Evolutionary conservation across 1,140 invertebrate species (phyloP).

Genomic region (Scaptomyza graminum): DNA sequence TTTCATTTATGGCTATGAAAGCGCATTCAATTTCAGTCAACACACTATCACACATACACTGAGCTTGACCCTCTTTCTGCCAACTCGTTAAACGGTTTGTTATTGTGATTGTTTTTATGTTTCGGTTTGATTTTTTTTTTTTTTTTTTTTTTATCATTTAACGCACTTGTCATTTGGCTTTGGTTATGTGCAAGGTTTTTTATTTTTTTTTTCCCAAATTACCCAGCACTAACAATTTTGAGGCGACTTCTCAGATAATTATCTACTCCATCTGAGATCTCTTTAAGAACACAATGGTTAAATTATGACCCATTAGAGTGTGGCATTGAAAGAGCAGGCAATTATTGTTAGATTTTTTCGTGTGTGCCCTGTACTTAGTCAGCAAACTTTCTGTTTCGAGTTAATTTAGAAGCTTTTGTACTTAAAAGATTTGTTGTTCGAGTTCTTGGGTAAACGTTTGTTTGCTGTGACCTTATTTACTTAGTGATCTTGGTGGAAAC

Average conservation of each 20-base stretch:
- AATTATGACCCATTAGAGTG: conserved; percentile 74
- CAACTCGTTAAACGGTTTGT: conserved; percentile 37
- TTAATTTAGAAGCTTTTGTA: not conserved
- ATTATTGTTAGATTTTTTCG: conserved; percentile 6
- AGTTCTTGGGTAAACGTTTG: too few relatives aligned
- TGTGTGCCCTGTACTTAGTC: not conserved
- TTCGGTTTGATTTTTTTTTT: conserved; percentile 6
- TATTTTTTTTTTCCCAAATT: conserved; percentile 27
- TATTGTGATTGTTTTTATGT: conserved; percentile 25
- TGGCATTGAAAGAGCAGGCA: conserved; percentile 51
- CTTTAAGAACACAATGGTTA: conserved; percentile 64
- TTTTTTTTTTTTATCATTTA: conserved; percentile 31
- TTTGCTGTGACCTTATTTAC: conserved; percentile 7
- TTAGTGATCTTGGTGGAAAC: not conserved
- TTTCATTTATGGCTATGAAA: conserved; percentile 53
- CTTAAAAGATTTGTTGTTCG: not conserved
- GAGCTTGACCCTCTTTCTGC: conserved; percentile 55
- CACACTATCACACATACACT: conserved; percentile 11
- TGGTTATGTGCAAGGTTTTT: conserved; percentile 50
- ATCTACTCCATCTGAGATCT: conserved; percentile 40
- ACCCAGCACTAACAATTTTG: conserved; percentile 9
- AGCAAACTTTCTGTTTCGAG: conserved; percentile 7
- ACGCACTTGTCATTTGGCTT: too few relatives aligned
- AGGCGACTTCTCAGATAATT: conserved; percentile 76
- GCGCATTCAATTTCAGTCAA: conserved; percentile 42